A percentile compares a stretch with the other conserved stretches of the same genome.
These are phyloP conservation scores for Drosophila hamatofila DNA, from an alignment of 2,888 invertebrate species.

Conservation along the genomic window DNA sequence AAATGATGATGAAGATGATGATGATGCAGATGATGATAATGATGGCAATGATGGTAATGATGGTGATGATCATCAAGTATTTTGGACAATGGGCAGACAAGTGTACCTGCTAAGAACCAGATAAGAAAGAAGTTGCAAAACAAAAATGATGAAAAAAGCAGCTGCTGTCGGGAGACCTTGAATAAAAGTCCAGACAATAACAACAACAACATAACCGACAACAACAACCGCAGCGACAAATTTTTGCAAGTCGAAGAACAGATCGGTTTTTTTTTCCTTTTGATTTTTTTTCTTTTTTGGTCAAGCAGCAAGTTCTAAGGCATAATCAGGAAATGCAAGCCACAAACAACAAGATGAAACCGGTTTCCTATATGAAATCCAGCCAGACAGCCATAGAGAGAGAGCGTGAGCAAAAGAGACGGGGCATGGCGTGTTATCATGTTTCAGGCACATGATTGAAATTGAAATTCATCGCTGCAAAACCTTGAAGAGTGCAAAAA, in stretches of 20 bases:
- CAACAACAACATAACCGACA: constrained; percentile 23
- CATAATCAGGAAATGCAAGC: constrained; percentile 79
- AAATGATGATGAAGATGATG: constrained; percentile 29
- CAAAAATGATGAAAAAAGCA: constrained; percentile 45
- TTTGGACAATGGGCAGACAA: constrained; percentile 70
- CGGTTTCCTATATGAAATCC: constrained; percentile 55
- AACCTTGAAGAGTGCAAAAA: constrained; percentile 40
- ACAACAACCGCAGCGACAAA: constrained; percentile 69
- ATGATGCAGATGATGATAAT: constrained; percentile 17
- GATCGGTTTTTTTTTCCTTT: constrained; percentile 13
- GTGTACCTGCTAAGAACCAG: constrained; percentile 66
- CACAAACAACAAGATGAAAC: constrained; percentile 46
- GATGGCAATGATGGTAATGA: constrained; percentile 30
- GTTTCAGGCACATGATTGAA: constrained; percentile 80
- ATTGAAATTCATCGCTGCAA: constrained; percentile 58
- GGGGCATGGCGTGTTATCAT: constrained; percentile 61
- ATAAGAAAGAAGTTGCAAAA: constrained; percentile 15
- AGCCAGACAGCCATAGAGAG: constrained; percentile 5
- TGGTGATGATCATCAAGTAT: constrained; percentile 28
- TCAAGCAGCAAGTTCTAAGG: constrained; percentile 69
- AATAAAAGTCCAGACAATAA: constrained; percentile 53
- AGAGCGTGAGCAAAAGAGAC: not conserved
- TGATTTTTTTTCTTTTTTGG: constrained; percentile 34
- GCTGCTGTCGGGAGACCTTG: constrained; percentile 72
- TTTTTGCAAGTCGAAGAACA: constrained; percentile 45